Conservation (phyloP, 2,797 vertebrate genomes). For the Liparis tanakae region DNA sequence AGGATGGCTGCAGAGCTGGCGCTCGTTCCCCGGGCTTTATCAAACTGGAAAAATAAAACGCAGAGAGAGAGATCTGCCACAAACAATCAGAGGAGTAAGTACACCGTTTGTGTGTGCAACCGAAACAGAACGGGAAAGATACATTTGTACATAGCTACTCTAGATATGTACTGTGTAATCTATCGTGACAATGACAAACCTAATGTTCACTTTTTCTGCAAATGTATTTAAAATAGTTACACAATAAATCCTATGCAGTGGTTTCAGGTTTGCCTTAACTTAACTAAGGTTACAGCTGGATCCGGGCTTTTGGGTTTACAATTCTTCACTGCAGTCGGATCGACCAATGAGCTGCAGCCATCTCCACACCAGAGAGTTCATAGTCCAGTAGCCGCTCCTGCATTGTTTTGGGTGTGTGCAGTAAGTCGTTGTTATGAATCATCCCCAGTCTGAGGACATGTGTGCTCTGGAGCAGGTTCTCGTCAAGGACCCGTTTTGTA, state of each 20-base stretch:
- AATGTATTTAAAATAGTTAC: background rate
- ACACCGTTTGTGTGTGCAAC: constrained; percentile 20
- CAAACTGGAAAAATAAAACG: constrained; percentile 68
- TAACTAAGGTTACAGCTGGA: background rate
- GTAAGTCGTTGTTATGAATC: background rate
- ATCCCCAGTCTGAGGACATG: background rate
- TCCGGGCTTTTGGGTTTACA: background rate
- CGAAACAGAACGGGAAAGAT: constrained; percentile 17
- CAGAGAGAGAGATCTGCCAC: constrained; percentile 77
- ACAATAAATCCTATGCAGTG: background rate
- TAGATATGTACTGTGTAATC: background rate
- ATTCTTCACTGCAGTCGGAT: background rate
- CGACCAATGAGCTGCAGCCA: background rate
- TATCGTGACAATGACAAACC: background rate
- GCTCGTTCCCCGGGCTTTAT: constrained; percentile 74
- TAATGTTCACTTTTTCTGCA: background rate
- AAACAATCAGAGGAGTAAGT: constrained; percentile 68
- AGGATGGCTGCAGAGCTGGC: constrained; percentile 53
- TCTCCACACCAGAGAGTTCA: background rate
- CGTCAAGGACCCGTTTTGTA: constrained; percentile 5
- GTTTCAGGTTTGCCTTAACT: constrained; percentile 1
- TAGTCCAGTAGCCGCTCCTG: background rate
- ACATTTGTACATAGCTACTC: background rate
- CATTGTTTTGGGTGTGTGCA: background rate
- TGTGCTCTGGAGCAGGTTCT: background rate